These are phyloP conservation scores for Drosophila neocordata DNA, from an alignment of 1,140 invertebrate genomes.

Conservation along the genomic window DNA sequence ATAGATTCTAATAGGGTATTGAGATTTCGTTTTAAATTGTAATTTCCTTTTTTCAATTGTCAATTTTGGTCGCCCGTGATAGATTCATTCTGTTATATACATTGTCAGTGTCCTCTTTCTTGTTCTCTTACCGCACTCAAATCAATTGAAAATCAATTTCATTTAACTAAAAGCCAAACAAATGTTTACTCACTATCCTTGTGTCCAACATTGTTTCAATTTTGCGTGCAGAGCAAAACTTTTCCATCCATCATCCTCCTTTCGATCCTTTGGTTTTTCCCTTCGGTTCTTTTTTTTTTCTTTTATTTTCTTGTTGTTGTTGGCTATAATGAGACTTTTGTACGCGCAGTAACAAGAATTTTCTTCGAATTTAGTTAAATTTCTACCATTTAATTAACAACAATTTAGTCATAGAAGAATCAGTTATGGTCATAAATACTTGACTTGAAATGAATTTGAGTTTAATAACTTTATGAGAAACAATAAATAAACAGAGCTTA, in stretches of 20 bases:
- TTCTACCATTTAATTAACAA: background rate
- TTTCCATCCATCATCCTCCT: conserved; percentile 1
- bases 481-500: background rate
- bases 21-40: no score
- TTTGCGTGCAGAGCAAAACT: conserved; percentile 11
- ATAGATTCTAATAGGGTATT: no score
- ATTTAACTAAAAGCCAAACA: conserved; percentile 75
- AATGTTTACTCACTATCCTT: conserved; percentile 50
- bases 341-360: background rate
- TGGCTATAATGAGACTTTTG: conserved; percentile 59
- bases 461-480: conserved; percentile 3
- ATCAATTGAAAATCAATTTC: conserved; percentile 75
- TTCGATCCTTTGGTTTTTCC: conserved; percentile 30
- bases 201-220: conserved; percentile 33
- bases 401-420: no score
- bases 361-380: background rate
- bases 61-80: no score
- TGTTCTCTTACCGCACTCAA: conserved; percentile 51
- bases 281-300: no score
- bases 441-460: background rate
- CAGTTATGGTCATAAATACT: background rate
- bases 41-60: no score
- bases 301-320: conserved; percentile 67
- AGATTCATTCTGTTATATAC: no score
- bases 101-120: background rate